These are phyloP conservation scores for Hozukius guyotensis DNA, from an alignment of 2,797 vertebrate genomes.

Conservation along the genomic window DNA sequence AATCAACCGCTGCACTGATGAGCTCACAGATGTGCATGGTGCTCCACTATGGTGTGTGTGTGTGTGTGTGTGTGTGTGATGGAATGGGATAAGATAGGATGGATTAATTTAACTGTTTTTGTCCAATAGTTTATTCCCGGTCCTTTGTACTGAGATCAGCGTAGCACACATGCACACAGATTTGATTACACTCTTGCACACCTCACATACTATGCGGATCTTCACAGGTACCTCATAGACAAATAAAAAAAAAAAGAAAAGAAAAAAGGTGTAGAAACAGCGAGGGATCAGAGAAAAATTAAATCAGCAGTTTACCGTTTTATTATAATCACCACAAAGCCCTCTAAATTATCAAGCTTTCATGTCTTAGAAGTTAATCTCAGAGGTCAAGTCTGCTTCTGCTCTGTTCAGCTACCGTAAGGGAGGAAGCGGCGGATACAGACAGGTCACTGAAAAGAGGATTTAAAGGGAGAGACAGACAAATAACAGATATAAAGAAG, in stretches of 20 bases:
- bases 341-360: conserved; percentile 75
- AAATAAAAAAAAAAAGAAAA: background rate
- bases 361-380: conserved; percentile 80
- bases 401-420: conserved; percentile 21
- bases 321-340: conserved; percentile 77
- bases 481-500: conserved; percentile 1
- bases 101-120: conserved; percentile 66
- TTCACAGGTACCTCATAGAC: background rate
- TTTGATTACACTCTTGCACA: background rate
- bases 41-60: conserved; percentile 27
- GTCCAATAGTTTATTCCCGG: conserved; percentile 40
- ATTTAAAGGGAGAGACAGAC: conserved; percentile 14
- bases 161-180: background rate
- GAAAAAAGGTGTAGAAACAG: conserved; percentile 1
- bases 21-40: conserved; percentile 68
- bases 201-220: background rate
- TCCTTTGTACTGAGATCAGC: conserved; percentile 40
- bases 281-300: conserved; percentile 46
- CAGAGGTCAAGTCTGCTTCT: conserved; percentile 71
- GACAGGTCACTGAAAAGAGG: conserved; percentile 2
- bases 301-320: conserved; percentile 68
- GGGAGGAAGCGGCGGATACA: conserved; percentile 3
- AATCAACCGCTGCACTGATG: conserved; percentile 72
- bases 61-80: conserved; percentile 20
- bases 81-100: conserved; percentile 42